Conservation (phyloP, 2,888 invertebrate genomes). For the Tricholauxania praeusta region DNA sequence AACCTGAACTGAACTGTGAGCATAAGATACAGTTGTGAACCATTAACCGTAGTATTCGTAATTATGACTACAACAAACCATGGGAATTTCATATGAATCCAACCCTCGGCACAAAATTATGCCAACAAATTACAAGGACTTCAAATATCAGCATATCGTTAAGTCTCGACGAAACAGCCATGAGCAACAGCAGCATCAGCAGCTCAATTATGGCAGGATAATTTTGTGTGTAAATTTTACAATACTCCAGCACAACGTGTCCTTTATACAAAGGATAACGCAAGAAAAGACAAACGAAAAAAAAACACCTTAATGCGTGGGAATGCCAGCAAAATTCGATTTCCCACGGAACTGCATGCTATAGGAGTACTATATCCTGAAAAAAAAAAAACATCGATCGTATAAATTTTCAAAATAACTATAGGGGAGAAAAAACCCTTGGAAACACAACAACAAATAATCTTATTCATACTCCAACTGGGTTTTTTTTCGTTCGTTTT, state of each 20-base stretch:
- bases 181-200: not conserved
- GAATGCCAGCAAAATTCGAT: conserved; percentile 57
- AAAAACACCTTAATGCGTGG: conserved; percentile 54
- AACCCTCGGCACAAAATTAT: conserved; percentile 39
- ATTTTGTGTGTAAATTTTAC: not conserved
- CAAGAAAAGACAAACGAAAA: not conserved
- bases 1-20: not conserved
- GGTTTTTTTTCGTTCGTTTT: not conserved
- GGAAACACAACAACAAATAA: conserved; percentile 9
- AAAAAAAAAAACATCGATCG: conserved; percentile 30
- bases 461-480: conserved; percentile 18
- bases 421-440: conserved; percentile 27
- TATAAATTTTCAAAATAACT: conserved; percentile 19
- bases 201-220: conserved; percentile 30
- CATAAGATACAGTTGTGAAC: not conserved
- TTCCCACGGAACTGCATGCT: conserved; percentile 54
- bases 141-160: not conserved
- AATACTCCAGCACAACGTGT: conserved; percentile 6
- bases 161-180: not conserved
- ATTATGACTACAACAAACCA: conserved; percentile 26
- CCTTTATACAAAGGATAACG: not conserved
- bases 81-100: conserved; percentile 38
- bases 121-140: conserved; percentile 39
- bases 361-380: conserved; percentile 43
- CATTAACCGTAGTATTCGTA: not conserved